Evolutionary conservation across 2,888 invertebrate species (phyloP), one percentile per base, ranked within the genome.

Genomic region (Clivina fossor): DNA sequence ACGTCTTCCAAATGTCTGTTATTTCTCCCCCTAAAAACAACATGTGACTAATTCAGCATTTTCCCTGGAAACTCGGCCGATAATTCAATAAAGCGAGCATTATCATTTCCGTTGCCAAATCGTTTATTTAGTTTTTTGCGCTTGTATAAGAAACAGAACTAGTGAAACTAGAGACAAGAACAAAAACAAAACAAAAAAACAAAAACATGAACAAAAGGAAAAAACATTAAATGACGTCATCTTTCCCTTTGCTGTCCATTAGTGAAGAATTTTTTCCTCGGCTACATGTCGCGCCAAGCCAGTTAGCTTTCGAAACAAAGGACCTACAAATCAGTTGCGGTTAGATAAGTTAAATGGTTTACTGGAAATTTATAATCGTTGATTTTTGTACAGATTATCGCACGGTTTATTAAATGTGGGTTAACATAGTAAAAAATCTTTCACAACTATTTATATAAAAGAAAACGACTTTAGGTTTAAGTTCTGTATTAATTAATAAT

Each of bases 61-160:
- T 53, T 53, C 53, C 35, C n/a, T n/a, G 37, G 44, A 44, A 53
- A 16, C 26, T 30, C 53, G 53, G n/a, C n/a, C n/a, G n/a, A n/a
- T 53, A 53, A 53, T 53, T 53, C 53, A 53, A 53, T 53, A 53
- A 53, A 53, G 28, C 53, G 44, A 24, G 35, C 53, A 53, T 53
- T 53, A 53, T 53, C 53, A 53, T 53, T 53, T 53, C 53, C 53
- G 53, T 32, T 53, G 53, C 44, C 53, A 53, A 53, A 53, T 28
- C 53, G 53, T 53, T 53, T 44, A 53, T 53, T 53, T 44, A 44
- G 19, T 28, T 53, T 53, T 53, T 53, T 53, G 28, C 28, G 4
- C 38, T 33, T 26, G 9, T 24, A 18, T 13, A 5, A 18, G 16
- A 18, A 16, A 33, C n/a, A 46, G 20, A 32, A 47, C 33, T 11